Evolutionary conservation across 2,113 vertebrate species (phyloP).

Genomic region (Python bivittatus): DNA sequence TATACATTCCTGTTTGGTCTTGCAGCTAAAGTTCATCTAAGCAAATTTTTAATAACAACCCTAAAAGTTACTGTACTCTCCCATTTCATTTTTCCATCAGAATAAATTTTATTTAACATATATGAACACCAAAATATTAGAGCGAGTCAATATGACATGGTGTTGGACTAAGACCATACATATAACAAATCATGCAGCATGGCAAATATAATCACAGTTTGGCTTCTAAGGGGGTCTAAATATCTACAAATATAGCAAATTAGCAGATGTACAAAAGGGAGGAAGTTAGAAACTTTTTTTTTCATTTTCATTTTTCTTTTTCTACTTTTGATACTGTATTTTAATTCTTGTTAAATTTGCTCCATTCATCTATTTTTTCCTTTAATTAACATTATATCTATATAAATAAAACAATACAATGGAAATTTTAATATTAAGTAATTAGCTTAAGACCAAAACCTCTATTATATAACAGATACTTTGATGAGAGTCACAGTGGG

Average conservation of each 20-base stretch:
- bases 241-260: background rate
- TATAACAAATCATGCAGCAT: background rate
- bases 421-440: background rate
- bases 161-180: background rate
- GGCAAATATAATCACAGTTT: background rate
- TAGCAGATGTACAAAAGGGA: background rate
- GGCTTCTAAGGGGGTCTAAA: background rate
- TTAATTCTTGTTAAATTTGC: background rate
- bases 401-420: no score
- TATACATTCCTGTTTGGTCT: background rate
- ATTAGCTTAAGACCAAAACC: background rate
- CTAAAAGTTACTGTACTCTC: background rate
- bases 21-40: background rate
- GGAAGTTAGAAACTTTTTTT: background rate
- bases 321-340: background rate
- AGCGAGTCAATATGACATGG: background rate
- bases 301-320: background rate
- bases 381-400: background rate
- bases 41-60: background rate
- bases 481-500: background rate
- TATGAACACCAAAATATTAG: background rate
- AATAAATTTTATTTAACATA: background rate
- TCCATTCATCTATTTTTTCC: background rate
- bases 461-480: background rate
- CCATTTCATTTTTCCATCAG: background rate